Evolutionary conservation across 2,888 invertebrate species (phyloP).

Genomic region (Macrosoma leucophasiata): DNA sequence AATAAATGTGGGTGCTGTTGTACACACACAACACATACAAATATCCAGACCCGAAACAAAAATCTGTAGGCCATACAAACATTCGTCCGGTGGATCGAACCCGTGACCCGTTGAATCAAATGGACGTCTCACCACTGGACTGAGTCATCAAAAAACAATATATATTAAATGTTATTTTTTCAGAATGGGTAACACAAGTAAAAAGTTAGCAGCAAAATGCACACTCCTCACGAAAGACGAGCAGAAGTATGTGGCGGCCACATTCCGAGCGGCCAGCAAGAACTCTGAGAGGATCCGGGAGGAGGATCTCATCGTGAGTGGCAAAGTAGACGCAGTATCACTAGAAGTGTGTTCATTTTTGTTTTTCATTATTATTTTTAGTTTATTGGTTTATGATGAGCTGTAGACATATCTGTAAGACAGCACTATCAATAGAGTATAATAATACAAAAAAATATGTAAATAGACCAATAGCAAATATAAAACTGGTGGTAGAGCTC

Average conservation of each 20-base stretch:
- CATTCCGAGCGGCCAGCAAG: constrained; percentile 78
- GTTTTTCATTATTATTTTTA: constrained; percentile 41
- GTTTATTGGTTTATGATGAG: constrained; percentile 23
- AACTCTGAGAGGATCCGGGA: constrained; percentile 79
- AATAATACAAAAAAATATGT: too few species aligned
- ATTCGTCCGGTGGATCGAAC: too few species aligned
- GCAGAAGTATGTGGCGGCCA: constrained; percentile 77
- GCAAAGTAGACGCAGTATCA: constrained; percentile 61
- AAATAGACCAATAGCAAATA: too few species aligned
- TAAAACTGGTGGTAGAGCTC: too few species aligned
- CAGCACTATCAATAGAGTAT: background rate
- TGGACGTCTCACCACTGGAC: too few species aligned
- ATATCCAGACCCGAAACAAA: too few species aligned
- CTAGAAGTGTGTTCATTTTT: constrained; percentile 71
- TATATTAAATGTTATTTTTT: constrained; percentile 27
- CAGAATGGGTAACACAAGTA: constrained; percentile 78
- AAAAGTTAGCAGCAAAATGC: constrained; percentile 79
- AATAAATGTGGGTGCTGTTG: too few species aligned
- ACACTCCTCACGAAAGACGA: constrained; percentile 78
- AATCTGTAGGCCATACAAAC: too few species aligned
- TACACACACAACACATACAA: too few species aligned
- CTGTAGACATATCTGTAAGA: constrained; percentile 10
- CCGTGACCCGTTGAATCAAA: too few species aligned
- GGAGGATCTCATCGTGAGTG: constrained; percentile 80
- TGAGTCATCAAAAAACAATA: too few species aligned